Base-by-base conservation (phyloP, 2,113 vertebrate species). In the Alaudala cheleensis region DNA sequence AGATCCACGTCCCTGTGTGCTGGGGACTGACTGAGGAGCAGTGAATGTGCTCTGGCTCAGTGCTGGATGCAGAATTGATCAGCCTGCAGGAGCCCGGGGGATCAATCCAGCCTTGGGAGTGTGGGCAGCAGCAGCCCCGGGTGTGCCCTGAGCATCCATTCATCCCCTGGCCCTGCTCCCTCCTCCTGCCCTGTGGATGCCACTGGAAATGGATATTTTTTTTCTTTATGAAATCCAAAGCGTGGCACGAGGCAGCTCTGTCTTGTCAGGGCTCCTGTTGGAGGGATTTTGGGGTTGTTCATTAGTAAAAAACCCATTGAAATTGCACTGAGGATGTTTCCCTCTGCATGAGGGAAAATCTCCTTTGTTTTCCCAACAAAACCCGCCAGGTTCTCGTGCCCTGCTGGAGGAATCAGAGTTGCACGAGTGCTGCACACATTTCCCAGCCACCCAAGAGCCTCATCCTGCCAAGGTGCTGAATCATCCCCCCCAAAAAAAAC, bases 1-100 rank as follows among this genome's bases (percentile, higher is more conserved):
- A 49, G 44, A 73, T 45, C 79, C 88, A 9, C 64, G 92, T 95
- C 80, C 70, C 80, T 28, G 51, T 49, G 82, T 70, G 92, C 92
- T 70, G 33, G 74, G 84, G 95, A 53, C 87, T 95, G 92, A 51
- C 74, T 9, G 7, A 64, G 83, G 79, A 93, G 86, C 24, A 34
- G 94, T 93, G 90, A 96, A 96, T 97, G 67, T 82, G 11, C 60
- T 11, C 56, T 16, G 25, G 79, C 44, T 66, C 79, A 83, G 96
- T 45, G 0, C 82, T 90, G 95, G 53, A 90, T 81, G 93, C 88
- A 86, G 1, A 93, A 96, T 86, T 74, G 96, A 88, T 95, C 79
- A 24, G 90, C 9, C 90, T 95, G 96, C 96, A 67, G 95, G 96
- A 96, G 90, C 81, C 92, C 31, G 29, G 7, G 90, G 82, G 15